These are phyloP conservation scores for Tupiocoris notatus DNA, from an alignment of 2,888 invertebrate species.

Conservation along the genomic window DNA sequence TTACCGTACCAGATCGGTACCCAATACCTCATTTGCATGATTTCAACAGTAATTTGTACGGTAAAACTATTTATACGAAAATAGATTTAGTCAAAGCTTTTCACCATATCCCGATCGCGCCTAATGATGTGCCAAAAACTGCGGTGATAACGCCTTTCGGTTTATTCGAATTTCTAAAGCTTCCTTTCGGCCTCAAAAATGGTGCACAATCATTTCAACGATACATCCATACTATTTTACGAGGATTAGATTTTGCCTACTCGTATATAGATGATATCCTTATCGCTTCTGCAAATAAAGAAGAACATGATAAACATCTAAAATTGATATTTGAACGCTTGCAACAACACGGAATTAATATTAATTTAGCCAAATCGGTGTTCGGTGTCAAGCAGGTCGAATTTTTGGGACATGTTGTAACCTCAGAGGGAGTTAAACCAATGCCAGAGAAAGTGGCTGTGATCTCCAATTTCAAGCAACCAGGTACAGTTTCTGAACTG, in stretches of 20 bases:
- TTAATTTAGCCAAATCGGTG: background rate
- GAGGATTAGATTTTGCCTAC: background rate
- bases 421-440: background rate
- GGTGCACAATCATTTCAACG: background rate
- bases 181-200: background rate
- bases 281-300: background rate
- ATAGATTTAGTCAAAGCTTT: background rate
- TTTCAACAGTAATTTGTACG: background rate
- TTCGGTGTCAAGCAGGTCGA: background rate
- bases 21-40: background rate
- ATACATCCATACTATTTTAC: background rate
- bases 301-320: background rate
- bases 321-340: background rate
- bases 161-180: background rate
- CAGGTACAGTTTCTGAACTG: background rate
- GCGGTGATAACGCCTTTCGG: background rate
- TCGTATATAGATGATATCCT: background rate
- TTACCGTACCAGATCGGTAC: background rate
- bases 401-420: background rate
- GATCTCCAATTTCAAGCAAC: background rate
- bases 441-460: background rate
- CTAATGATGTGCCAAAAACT: background rate
- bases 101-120: background rate
- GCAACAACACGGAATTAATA: background rate
- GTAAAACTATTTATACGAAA: background rate